Conservation (phyloP, 35 echinoderm and acorn worm species). For the Holothuria glaberrima region DNA sequence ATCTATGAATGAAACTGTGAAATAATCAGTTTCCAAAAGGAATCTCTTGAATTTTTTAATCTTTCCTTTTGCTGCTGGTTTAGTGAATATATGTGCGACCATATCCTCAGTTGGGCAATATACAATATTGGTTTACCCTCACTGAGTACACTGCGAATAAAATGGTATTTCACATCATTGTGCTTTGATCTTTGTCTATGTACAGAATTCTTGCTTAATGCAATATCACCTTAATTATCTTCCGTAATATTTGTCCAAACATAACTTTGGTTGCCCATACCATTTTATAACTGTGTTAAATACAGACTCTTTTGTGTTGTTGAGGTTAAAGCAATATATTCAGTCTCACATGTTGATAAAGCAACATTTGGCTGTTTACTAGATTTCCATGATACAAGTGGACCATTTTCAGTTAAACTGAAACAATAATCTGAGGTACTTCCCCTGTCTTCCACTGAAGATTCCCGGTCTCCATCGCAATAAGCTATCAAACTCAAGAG, state of each 20-base stretch:
- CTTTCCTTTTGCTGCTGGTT: slow-evolving; percentile 29
- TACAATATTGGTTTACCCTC: slow-evolving; percentile 34
- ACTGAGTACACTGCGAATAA: not conserved
- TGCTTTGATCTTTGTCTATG: slow-evolving; percentile 48
- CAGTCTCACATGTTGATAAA: slow-evolving; percentile 41
- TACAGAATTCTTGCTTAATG: not conserved
- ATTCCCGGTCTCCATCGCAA: too few relatives aligned
- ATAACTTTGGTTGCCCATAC: not conserved
- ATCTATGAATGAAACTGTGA: too few relatives aligned
- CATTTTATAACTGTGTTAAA: not conserved
- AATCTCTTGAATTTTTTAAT: slow-evolving; percentile 28
- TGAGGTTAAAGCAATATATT: slow-evolving; percentile 25
- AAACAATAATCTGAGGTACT: slow-evolving; percentile 47
- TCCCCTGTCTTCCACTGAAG: too few relatives aligned
- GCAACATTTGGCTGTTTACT: slow-evolving; percentile 54
- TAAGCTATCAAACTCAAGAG: too few relatives aligned
- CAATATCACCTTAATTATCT: not conserved
- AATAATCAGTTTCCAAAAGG: slow-evolving; percentile 20
- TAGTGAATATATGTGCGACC: slow-evolving; percentile 49
- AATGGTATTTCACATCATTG: slow-evolving; percentile 43
- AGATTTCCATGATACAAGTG: slow-evolving; percentile 43
- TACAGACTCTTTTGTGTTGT: too few relatives aligned
- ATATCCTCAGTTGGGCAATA: slow-evolving; percentile 53
- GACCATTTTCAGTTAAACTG: not conserved
- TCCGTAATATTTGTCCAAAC: not conserved